Base-by-base conservation (phyloP, 2,797 vertebrate species). In the Buceros bicornis region DNA sequence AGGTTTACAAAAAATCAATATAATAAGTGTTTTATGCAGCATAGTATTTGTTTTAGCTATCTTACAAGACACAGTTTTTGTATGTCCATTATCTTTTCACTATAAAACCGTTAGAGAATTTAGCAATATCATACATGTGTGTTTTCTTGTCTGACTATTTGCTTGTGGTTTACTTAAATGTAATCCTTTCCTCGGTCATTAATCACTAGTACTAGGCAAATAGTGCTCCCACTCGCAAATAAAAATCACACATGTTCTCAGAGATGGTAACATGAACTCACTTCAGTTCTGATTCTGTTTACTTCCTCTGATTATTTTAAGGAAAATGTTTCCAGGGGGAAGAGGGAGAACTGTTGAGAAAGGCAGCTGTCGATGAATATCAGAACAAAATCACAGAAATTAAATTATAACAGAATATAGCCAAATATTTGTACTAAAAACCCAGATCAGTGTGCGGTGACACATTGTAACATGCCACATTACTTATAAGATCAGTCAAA, bases 401-500 rank as follows among this genome's bases (percentile, higher is more conserved):
- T 37, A 71, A 88, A 31, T 88, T 76, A 67, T 33, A 60, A 74
- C 13, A 50, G 22, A 74, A 82, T 14, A 60, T 29, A 76, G 54
- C 7, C 20, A 83, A 93, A 87, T 90, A 54, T 87, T 94, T 95
- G 57, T 77, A 77, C 12, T 82, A 43, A 19, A 85, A 95, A 86
- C 17, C 1, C 2, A 45, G 66, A 72, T 90, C 76, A 76, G 12
- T 88, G 70, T 88, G 54, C 84, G 90, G 47, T 50, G 85, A 82
- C 89, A 92, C 35, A 35, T 61, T 92, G 50, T 66, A 90, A 64
- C 56, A 47, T 64, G n/a, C 21, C 57, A 48, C 40, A 42, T 82
- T 79, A 70, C 82, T 95, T 93, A 33, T 7, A 76, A 91, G 53
- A 94, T 94, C 70, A 89, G 78, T 87, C 90, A 95, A 95, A 92